A percentile compares a stretch with the other conserved stretches of the same genome.
phyloP scores from a whole-genome alignment of 2,888 invertebrate genomes.

The Rutpela maculata region DNA sequence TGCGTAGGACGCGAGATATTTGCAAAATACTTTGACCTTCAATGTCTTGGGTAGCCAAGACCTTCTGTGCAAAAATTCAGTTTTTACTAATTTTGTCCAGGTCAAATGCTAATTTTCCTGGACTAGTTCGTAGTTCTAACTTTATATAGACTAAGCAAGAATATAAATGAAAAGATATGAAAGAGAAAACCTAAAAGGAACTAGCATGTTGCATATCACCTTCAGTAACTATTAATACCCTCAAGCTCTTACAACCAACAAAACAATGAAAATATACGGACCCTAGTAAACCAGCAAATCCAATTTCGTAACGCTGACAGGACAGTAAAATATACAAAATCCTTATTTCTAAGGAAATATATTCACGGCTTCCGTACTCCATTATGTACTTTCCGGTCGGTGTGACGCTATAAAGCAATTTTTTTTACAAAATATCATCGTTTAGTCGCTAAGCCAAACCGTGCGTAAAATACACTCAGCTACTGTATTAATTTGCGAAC shows the following conservation, averaged over 20 bases:
- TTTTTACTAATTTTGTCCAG: too few species aligned
- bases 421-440: not conserved
- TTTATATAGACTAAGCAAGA: too few species aligned
- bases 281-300: not conserved
- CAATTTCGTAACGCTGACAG: not conserved
- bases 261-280: not conserved
- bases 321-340: slow-evolving; percentile 7
- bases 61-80: too few species aligned
- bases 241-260: not conserved
- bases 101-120: too few species aligned
- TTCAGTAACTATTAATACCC: not conserved
- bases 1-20: too few species aligned
- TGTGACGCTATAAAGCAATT: not conserved
- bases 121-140: too few species aligned
- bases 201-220: not conserved
- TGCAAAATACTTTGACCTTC: too few species aligned
- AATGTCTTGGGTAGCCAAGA: too few species aligned
- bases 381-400: slow-evolving; percentile 12
- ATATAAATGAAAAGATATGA: not conserved
- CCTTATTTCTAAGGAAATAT: slow-evolving; percentile 13
- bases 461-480: slow-evolving; percentile 30
- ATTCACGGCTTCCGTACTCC: slow-evolving; percentile 5
- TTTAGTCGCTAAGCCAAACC: slow-evolving; percentile 20
- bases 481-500: slow-evolving; percentile 35
- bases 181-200: not conserved